Evolutionary conservation across 1,140 invertebrate species (phyloP).

Genomic region (Ctenoplectra terminalis): DNA sequence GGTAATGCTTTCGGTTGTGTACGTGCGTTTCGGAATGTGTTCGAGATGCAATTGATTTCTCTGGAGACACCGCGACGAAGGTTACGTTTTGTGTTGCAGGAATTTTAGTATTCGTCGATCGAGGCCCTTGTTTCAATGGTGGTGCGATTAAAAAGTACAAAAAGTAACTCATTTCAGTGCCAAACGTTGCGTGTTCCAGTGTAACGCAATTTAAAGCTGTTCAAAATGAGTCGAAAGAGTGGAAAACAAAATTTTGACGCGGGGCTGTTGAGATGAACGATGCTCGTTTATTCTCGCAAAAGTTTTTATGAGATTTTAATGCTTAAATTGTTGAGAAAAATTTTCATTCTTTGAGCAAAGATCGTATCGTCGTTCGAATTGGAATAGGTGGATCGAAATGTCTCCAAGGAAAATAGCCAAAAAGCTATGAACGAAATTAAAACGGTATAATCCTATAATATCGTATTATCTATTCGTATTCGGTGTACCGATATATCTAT

Average conservation of each 20-base stretch:
- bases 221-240: background rate
- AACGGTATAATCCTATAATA: constrained; percentile 43
- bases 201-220: background rate
- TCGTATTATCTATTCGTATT: constrained; percentile 21
- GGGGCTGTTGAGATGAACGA: background rate
- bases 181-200: background rate
- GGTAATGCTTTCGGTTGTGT: background rate
- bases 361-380: constrained; percentile 15
- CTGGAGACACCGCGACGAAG: background rate
- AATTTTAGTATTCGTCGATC: background rate
- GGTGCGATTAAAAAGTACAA: background rate
- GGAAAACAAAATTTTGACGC: background rate
- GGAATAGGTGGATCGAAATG: background rate
- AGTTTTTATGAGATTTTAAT: background rate
- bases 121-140: background rate
- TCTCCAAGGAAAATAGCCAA: background rate
- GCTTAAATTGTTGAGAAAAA: background rate
- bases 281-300: no score
- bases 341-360: background rate
- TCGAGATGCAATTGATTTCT: no score
- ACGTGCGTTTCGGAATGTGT: background rate
- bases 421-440: constrained; percentile 30
- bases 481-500: constrained; percentile 52
- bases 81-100: background rate
- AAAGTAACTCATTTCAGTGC: background rate